phyloP scores from a whole-genome alignment of 2,888 invertebrate genomes.

The Lissonota sp. region DNA sequence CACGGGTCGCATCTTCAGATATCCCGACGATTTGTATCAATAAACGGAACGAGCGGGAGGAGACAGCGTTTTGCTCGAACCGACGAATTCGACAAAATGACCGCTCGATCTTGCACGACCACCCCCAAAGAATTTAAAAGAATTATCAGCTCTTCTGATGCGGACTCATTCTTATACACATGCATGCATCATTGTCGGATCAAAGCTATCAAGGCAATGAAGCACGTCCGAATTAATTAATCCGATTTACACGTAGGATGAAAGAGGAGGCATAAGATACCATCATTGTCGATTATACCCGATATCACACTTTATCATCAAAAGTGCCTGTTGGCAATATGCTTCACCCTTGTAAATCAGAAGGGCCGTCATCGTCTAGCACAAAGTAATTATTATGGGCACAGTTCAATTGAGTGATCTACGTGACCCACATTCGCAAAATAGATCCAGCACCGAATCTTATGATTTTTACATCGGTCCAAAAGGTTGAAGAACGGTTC shows the following conservation, averaged over 20 bases:
- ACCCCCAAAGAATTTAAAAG: not conserved
- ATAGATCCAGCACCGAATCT: not conserved
- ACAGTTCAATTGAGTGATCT: slow-evolving; percentile 6
- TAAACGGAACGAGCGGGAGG: not conserved
- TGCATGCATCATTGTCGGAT: not conserved
- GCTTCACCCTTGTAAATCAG: slow-evolving; percentile 66
- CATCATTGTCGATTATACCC: slow-evolving; percentile 72
- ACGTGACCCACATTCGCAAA: slow-evolving; percentile 18
- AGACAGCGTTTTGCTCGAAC: not conserved
- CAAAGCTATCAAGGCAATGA: slow-evolving; percentile 28
- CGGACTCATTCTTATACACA: slow-evolving; percentile 8
- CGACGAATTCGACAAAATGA: slow-evolving; percentile 15
- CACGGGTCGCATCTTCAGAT: not conserved
- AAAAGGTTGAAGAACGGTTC: no score
- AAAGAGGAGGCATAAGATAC: slow-evolving; percentile 57
- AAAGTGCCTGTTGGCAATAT: slow-evolving; percentile 17
- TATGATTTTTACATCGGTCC: no score
- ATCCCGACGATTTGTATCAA: slow-evolving; percentile 36
- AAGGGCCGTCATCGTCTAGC: slow-evolving; percentile 37
- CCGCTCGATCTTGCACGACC: slow-evolving; percentile 1
- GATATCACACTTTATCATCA: slow-evolving; percentile 73
- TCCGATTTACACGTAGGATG: slow-evolving; percentile 44
- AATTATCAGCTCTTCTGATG: no score
- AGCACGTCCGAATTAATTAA: slow-evolving; percentile 73
- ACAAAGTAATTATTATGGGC: not conserved